Conservation (phyloP, 2,888 invertebrate genomes). For the Eupithecia insigniata region DNA sequence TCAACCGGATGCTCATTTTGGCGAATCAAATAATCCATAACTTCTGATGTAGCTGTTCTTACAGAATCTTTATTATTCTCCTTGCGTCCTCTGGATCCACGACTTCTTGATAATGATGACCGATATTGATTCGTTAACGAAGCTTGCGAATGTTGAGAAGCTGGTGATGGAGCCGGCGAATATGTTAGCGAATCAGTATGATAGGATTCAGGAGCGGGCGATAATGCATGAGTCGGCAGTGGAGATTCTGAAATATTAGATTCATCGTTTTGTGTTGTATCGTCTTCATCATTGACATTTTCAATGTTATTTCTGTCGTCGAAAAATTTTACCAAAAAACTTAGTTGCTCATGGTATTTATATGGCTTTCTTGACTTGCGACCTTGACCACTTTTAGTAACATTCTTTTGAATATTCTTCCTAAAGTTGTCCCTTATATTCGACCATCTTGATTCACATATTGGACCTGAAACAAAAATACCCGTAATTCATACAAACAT, state of each 20-base stretch:
- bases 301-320: constrained; percentile 27
- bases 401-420: constrained; percentile 24
- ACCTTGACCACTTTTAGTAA: constrained; percentile 23
- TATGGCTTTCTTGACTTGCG: constrained; percentile 15
- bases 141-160: too few relatives aligned
- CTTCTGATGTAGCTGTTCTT: too few relatives aligned
- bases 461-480: constrained; percentile 24
- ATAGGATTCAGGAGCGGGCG: constrained; percentile 24
- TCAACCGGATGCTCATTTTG: too few relatives aligned
- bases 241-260: constrained; percentile 26
- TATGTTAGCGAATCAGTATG: neutral
- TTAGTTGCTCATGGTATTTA: constrained; percentile 26
- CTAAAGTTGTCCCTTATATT: constrained; percentile 27
- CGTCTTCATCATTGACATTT: constrained; percentile 24
- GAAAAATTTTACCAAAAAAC: constrained; percentile 18
- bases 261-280: constrained; percentile 26
- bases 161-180: too few relatives aligned
- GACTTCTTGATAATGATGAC: too few relatives aligned
- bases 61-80: too few relatives aligned
- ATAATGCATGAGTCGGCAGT: constrained; percentile 18
- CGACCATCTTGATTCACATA: constrained; percentile 24
- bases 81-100: too few relatives aligned
- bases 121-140: too few relatives aligned
- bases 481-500: constrained; percentile 14
- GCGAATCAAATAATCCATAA: too few relatives aligned